Percentiles rank a stretch among this genome's conserved stretches.
Evolutionary conservation across 2,113 vertebrate genomes (phyloP).

Genomic region (Donacobius atricapilla): DNA sequence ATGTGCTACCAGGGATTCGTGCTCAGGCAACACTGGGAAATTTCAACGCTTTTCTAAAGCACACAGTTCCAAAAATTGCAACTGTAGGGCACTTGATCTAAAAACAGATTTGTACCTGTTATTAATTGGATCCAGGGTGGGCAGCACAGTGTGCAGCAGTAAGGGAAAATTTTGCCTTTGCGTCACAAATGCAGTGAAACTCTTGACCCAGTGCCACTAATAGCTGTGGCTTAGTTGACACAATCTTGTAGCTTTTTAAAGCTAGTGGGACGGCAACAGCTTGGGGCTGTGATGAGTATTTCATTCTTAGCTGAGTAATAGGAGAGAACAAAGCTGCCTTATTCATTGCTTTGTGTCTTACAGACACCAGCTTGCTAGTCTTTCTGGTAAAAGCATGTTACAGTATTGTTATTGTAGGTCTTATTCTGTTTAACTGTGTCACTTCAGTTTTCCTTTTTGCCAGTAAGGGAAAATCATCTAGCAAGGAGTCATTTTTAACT

Average conservation of each 20-base stretch:
- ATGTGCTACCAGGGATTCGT: background rate
- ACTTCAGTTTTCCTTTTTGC: background rate
- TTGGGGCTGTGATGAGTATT: background rate
- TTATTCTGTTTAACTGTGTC: background rate
- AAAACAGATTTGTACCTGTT: slow-evolving; percentile 9
- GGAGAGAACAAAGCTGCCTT: background rate
- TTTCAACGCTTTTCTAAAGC: background rate
- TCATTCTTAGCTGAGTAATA: background rate
- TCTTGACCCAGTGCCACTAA: slow-evolving; percentile 26
- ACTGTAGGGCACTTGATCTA: background rate
- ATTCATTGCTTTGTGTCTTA: background rate
- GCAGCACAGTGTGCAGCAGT: background rate
- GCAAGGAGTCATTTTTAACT: background rate
- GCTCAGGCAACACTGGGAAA: background rate
- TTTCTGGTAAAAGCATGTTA: background rate
- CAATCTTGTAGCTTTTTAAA: background rate
- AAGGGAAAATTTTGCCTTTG: slow-evolving; percentile 7
- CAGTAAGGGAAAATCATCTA: background rate
- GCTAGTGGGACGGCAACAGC: background rate
- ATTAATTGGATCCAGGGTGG: background rate
- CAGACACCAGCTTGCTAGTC: background rate
- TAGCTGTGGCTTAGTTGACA: background rate
- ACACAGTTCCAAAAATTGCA: background rate
- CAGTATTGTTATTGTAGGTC: background rate
- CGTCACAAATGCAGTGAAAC: background rate